Base-by-base conservation (phyloP, 2,797 vertebrate species). In the Macropus fuliginosus region DNA sequence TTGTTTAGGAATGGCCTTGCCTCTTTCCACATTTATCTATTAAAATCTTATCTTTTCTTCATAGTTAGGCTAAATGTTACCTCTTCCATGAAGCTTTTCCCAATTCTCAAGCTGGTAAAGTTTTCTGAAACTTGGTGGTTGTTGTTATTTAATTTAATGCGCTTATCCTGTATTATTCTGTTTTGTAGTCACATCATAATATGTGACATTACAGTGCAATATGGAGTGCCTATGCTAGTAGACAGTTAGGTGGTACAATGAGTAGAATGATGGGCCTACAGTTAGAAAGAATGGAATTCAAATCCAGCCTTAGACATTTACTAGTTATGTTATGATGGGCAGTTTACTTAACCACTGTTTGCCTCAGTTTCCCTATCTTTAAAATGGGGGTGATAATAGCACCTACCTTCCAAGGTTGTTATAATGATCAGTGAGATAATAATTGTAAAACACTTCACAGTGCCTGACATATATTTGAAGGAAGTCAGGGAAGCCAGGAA, bases 1-100 rank as follows among this genome's bases (percentile, higher is more conserved):
- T 46, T 8, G 11, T 40, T 94, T 28, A 0, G 10, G 94, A 89
- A 66, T 93, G 96, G 56, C 94, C 50, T 56, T 97, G 13, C 21
- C 74, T 87, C n/a, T 46, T 46, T 87, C 40, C 40, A 87, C 2
- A 46, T 87, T 27, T 87, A 46, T 27, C 40, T 24, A 27, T 87
- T 87, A 46, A 87, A 87, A 87, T 87, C 2, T 57, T 28, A 28
- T 57, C 8, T 28, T 2, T 57, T 87, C 40, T 87, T 87, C 10
- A 24, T 87, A 87, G 8, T 46, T 40, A 21, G 18, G n/a, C 6
- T 21, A 27, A 87, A 87, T 24, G 6, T 46, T 3, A 50, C 74
- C 21, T 46, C 74, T 46, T 87, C 40, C 74, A 87, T 11, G 9
- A 81, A 24, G 0, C 8, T 27, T 87, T 27, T 21, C 40, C 12